These are phyloP conservation scores for Lagorchestes hirsutus DNA, from an alignment of 2,797 vertebrate genomes.

Conservation along the genomic window DNA sequence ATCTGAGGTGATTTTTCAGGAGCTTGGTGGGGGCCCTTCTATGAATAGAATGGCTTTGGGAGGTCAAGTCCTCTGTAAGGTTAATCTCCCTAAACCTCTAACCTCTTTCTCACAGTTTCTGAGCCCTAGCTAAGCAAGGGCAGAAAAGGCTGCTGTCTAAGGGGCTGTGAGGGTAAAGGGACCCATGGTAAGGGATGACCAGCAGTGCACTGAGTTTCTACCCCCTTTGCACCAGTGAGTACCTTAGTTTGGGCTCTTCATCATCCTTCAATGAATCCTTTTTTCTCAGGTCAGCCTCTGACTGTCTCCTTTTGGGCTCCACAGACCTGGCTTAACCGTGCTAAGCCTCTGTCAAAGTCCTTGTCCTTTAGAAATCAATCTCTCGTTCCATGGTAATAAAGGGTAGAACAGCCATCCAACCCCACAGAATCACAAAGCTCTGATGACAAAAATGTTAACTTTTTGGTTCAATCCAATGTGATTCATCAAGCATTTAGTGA, in stretches of 20 bases:
- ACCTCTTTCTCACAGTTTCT: background rate
- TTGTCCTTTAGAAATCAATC: background rate
- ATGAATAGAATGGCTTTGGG: background rate
- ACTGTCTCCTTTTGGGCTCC: background rate
- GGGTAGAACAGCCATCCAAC: background rate
- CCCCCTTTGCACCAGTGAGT: background rate
- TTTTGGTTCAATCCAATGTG: background rate
- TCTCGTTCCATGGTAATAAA: background rate
- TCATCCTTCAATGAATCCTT: background rate
- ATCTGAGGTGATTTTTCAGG: background rate
- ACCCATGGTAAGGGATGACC: background rate
- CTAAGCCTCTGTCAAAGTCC: background rate
- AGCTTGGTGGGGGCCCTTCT: background rate
- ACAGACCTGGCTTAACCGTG: background rate
- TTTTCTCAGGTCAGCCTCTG: background rate
- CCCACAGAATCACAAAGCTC: background rate
- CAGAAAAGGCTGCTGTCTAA: background rate
- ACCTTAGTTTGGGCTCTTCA: background rate
- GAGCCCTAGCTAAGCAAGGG: background rate
- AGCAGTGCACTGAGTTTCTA: background rate
- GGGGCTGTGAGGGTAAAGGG: background rate
- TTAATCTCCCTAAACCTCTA: slow-evolving; percentile 56
- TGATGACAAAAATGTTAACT: background rate
- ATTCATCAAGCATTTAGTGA: background rate
- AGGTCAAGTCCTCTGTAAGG: background rate